Conservation (phyloP, 2,797 vertebrate species). For the Platyrinchus mystaceus region DNA sequence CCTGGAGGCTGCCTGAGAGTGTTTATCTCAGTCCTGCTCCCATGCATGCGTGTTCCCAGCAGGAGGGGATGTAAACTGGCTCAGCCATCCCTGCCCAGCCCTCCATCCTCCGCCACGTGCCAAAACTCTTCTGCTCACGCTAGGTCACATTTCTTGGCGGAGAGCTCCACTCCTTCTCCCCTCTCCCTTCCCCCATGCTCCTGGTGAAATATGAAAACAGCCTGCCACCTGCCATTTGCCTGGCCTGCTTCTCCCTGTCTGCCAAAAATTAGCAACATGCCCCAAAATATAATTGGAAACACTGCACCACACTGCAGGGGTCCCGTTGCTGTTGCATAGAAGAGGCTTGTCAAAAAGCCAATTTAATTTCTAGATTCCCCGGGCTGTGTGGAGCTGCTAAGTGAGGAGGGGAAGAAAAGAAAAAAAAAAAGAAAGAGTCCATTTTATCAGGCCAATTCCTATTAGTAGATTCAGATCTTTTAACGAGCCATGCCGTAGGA, state of each 20-base stretch:
- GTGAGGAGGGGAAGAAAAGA: neutral
- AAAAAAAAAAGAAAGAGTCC: neutral
- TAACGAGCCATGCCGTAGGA: neutral
- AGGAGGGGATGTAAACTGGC: neutral
- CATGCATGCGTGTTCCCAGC: neutral
- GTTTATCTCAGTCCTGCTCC: neutral
- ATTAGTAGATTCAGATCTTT: conserved; percentile 47
- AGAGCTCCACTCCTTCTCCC: neutral
- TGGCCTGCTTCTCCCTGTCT: conserved; percentile 24
- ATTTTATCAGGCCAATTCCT: conserved; percentile 53
- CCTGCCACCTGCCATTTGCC: conserved; percentile 66
- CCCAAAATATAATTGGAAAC: conserved; percentile 67
- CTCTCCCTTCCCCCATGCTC: conserved; percentile 25
- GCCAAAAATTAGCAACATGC: conserved; percentile 62
- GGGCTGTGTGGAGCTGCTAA: conserved; percentile 21
- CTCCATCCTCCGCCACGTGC: neutral
- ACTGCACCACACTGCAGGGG: conserved; percentile 48
- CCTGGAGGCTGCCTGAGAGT: fast-evolving
- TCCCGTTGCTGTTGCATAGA: conserved; percentile 28
- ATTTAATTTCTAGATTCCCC: conserved; percentile 58
- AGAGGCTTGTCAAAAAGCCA: conserved; percentile 57
- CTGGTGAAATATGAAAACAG: conserved; percentile 45
- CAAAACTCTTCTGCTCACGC: neutral
- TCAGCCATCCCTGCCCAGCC: neutral
- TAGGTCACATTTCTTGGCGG: conserved; percentile 38